Base-by-base conservation (phyloP, 2,888 invertebrate genomes). In the Lampropteryx suffumata region DNA sequence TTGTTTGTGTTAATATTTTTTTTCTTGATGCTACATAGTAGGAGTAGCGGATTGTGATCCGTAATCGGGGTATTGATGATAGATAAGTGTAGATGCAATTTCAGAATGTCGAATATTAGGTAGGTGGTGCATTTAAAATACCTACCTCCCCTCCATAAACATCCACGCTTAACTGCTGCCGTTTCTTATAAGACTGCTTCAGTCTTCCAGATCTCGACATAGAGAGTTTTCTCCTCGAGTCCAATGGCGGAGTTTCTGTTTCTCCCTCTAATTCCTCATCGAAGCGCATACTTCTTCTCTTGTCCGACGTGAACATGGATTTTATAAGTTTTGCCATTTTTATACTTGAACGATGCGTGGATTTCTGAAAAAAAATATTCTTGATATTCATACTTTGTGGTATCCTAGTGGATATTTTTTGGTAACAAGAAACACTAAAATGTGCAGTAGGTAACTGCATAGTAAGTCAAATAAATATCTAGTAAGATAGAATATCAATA, bases 161-260 rank as follows among this genome's bases (percentile, higher is more conserved):
- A 50, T 92, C 92, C 48, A 90, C 70, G 51, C 85, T 82, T 33
- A 92, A 75, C 0, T 90, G 85, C 57, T 91, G 87, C 14, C 93
- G 77, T 58, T 91, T 91, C 69, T 89, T 91, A 52, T 90, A 89
- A 8, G 90, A 85, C 59, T 92, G 92, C 66, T 84, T 90, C 81
- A 92, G 89, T 59, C 92, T 81, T 2, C 92, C 92, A 26, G 93
- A 93, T 51, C 92, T 76, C 0, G 93, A 92, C 59, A 92, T 92
- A n/a, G 92, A 92, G 52, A 90, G 64, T 57, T 87, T 90, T 44
- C 90, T 70, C 41, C 80, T 78, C 0, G 68, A 73, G 1, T 83
- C 82, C 27, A 81, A 50, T 0, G 79, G 76, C 0, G 81, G 76
- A 0, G 81, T 73, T 0, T 74, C 65, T 4, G 74, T 74, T 0